A percentile compares a stretch with the other conserved stretches of the same genome.
phyloP scores from a whole-genome alignment of 2,113 vertebrate species.

The Cricetomys ansorgei region DNA sequence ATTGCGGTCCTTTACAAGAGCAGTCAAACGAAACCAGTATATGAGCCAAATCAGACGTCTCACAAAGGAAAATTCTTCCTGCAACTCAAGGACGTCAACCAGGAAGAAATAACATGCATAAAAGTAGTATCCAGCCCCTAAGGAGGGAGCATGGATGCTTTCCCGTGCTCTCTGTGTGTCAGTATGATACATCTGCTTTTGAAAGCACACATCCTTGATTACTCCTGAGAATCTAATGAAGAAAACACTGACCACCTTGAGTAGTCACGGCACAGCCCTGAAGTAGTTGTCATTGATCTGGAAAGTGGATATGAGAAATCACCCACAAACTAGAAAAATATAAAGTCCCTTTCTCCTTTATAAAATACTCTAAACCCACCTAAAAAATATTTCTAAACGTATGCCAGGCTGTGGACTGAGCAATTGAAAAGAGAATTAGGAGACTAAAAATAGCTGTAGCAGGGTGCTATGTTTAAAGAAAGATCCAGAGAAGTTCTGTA shows the following conservation, averaged over 20 bases:
- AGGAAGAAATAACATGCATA: not conserved
- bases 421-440: not conserved
- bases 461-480: not conserved
- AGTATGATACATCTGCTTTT: not conserved
- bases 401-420: slow-evolving; percentile 25
- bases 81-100: not conserved
- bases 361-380: not conserved
- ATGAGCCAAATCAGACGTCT: not conserved
- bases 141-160: not conserved
- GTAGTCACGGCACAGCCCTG: no score
- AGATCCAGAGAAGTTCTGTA: not conserved
- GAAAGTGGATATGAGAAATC: not conserved
- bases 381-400: slow-evolving; percentile 41
- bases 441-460: slow-evolving; percentile 39
- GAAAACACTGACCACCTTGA: not conserved
- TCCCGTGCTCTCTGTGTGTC: not conserved
- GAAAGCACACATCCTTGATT: not conserved
- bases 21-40: not conserved
- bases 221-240: not conserved
- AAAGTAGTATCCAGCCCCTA: not conserved
- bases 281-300: not conserved
- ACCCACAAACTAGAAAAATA: not conserved
- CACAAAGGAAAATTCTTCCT: not conserved
- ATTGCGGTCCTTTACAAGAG: not conserved
- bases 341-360: not conserved